Evolutionary conservation across 2,888 invertebrate genomes (phyloP).

Genomic region (Meghimatium bilineatum): DNA sequence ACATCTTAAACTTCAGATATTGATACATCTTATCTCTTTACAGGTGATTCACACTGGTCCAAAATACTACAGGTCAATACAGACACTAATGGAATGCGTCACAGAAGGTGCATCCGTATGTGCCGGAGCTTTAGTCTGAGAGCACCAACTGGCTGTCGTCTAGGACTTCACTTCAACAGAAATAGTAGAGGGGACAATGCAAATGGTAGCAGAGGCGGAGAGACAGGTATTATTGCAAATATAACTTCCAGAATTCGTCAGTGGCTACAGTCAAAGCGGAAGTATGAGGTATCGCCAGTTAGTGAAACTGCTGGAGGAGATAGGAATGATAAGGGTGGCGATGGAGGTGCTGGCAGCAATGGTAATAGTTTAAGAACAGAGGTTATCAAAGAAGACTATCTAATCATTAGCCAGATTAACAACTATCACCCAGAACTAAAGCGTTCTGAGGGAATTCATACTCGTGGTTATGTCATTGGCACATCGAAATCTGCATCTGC

Average conservation of each 20-base stretch:
- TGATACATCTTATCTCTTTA: neutral
- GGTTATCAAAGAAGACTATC: slow-evolving; percentile 38
- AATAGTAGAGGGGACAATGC: neutral
- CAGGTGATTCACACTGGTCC: slow-evolving; percentile 70
- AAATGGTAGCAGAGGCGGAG: slow-evolving; percentile 11
- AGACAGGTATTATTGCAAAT: slow-evolving; percentile 40
- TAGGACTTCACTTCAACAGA: neutral
- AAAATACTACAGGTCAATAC: slow-evolving; percentile 69
- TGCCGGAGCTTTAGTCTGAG: slow-evolving; percentile 39
- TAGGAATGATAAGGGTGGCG: neutral
- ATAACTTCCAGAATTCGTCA: slow-evolving; percentile 51
- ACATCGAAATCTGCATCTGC: slow-evolving; percentile 22
- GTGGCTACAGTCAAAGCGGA: slow-evolving; percentile 53
- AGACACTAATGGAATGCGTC: slow-evolving; percentile 24
- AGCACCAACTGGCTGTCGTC: slow-evolving; percentile 22
- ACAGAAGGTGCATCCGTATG: slow-evolving; percentile 42
- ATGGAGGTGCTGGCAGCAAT: neutral
- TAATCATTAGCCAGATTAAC: slow-evolving; percentile 36
- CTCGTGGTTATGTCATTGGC: neutral
- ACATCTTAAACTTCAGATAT: neutral
- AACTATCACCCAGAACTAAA: slow-evolving; percentile 45
- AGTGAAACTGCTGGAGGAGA: slow-evolving; percentile 20
- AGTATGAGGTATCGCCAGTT: slow-evolving; percentile 53
- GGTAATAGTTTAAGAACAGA: neutral
- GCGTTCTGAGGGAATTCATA: slow-evolving; percentile 23